A percentile compares a stretch with the other conserved stretches of the same genome.
Evolutionary conservation across 1,140 invertebrate species (phyloP).

Genomic region (Zaprionus davidi): DNA sequence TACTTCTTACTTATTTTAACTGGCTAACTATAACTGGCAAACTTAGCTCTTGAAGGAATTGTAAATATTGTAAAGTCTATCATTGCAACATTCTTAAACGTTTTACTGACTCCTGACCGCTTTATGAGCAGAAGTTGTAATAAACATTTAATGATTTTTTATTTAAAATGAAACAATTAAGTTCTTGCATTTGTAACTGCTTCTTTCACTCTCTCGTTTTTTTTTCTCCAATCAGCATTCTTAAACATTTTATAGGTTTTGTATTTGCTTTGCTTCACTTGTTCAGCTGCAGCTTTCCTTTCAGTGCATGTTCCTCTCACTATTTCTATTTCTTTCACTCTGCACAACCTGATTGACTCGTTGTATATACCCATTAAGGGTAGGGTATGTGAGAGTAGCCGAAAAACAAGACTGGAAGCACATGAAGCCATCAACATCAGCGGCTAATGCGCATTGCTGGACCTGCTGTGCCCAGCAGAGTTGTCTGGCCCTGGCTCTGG

Average conservation of each 20-base stretch:
- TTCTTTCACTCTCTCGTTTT: too few relatives aligned
- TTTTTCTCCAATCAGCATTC: neutral
- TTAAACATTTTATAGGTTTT: neutral
- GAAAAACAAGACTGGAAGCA: constrained; percentile 73
- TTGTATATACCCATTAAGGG: neutral
- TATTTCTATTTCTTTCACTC: neutral
- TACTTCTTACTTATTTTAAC: too few relatives aligned
- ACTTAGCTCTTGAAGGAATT: too few relatives aligned
- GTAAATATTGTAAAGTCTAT: neutral
- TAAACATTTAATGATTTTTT: too few relatives aligned
- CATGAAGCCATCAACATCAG: constrained; percentile 71
- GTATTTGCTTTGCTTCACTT: too few relatives aligned
- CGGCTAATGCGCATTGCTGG: constrained; percentile 67
- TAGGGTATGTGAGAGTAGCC: constrained; percentile 16
- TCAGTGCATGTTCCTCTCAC: too few relatives aligned
- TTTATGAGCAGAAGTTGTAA: too few relatives aligned
- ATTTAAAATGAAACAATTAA: too few relatives aligned
- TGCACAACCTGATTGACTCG: too few relatives aligned
- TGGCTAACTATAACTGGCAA: too few relatives aligned
- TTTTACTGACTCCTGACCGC: neutral
- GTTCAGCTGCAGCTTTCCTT: neutral
- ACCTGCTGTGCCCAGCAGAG: neutral
- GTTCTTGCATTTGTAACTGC: too few relatives aligned
- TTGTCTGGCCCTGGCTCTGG: constrained; percentile 1
- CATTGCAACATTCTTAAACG: neutral